Evolutionary conservation across 2,113 vertebrate genomes (phyloP), one percentile per base, ranked within the genome.

Genomic region (Hyperoodon ampullatus): DNA sequence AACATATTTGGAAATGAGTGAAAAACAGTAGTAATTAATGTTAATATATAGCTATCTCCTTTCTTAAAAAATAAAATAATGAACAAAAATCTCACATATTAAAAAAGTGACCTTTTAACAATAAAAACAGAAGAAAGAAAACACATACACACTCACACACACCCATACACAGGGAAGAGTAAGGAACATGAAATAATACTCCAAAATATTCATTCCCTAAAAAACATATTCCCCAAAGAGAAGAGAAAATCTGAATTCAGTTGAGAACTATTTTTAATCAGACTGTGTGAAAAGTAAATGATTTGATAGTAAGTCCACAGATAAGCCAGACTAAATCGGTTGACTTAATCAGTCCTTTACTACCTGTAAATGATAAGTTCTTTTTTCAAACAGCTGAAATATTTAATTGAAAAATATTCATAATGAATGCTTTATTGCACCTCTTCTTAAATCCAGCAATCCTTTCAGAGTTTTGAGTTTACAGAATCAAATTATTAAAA

Each of bases 341-440:
- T 91, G 94, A 93, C 47, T 95, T 68, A 84, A 47, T 78, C 30
- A 72, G 28, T 74, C 12, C 30, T 90, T 90, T 80, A 88, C 90
- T 93, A 86, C 35, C 65, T 81, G 94, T 88, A 85, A 89, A 53
- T 75, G 18, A 81, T 5, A 86, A 28, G 47, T 44, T 44, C 81
- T 21, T 53, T 55, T 75, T 30, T 66, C 61, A 3, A 78, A 83
- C 9, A 61, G 23, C 58, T 68, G 15, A 90, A 93, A 50, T 88
- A 86, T 86, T 91, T 88, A 84, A 90, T 53, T 97, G 24, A 93
- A 95, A 96, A 91, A 86, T 95, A 93, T 35, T 3, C n/a, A 92
- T 88, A 92, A 85, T 75, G 39, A 96, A 86, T 89, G 26, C 28
- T 85, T 81, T 55, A 72, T 68, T 87, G 33, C 13, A 35, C 55